Conservation (phyloP, 2,888 invertebrate species). For the Drepana falcataria region DNA sequence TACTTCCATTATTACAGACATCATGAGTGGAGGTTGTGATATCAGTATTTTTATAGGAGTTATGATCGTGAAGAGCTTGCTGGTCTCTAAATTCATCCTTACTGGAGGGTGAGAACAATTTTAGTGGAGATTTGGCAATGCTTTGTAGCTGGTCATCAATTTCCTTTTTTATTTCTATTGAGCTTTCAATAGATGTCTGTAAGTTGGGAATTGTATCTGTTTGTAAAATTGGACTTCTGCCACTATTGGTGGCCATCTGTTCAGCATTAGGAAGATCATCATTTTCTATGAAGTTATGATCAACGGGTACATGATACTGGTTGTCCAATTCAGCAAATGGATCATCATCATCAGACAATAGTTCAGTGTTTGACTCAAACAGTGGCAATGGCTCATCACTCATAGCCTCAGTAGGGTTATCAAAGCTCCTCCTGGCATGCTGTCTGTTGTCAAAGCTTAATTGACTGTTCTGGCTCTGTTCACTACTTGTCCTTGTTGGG, state of each 20-base stretch:
- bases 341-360: constrained; percentile 60
- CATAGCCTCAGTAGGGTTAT: constrained; percentile 24
- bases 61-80: background rate
- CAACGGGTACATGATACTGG: constrained; percentile 72
- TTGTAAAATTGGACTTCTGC: constrained; percentile 16
- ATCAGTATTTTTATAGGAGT: background rate
- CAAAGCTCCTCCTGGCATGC: constrained; percentile 26
- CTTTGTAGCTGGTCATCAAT: constrained; percentile 31
- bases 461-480: constrained; percentile 21
- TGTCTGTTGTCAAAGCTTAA: constrained; percentile 19
- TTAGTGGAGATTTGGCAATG: constrained; percentile 32
- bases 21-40: background rate
- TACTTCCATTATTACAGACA: constrained; percentile 11
- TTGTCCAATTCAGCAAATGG: constrained; percentile 68
- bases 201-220: constrained; percentile 3
- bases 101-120: constrained; percentile 16
- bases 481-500: constrained; percentile 22
- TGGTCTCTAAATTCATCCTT: background rate
- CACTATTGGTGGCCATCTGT: constrained; percentile 9
- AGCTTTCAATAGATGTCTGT: constrained; percentile 9
- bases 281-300: constrained; percentile 56
- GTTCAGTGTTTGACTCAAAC: constrained; percentile 48
- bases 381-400: constrained; percentile 33
- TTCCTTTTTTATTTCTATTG: constrained; percentile 25
- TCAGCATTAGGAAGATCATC: constrained; percentile 34